phyloP scores from a whole-genome alignment of 2,888 invertebrate species.

The Diplolepis rosae region DNA sequence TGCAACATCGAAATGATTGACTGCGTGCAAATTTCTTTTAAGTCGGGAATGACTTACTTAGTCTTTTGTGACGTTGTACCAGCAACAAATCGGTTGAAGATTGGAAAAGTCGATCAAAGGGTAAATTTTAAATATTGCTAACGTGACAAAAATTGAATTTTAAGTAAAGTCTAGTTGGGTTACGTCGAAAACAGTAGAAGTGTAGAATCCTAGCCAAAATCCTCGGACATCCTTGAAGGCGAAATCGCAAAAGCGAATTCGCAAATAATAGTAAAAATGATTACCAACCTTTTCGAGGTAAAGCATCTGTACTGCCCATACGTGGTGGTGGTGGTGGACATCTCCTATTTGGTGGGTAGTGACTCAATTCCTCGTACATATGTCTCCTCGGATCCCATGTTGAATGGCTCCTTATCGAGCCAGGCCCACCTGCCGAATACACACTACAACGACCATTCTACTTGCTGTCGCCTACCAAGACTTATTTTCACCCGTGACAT shows the following conservation, averaged over 20 bases:
- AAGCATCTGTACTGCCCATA: constrained; percentile 76
- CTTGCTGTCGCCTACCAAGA: constrained; percentile 68
- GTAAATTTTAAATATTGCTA: not conserved
- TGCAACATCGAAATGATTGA: constrained; percentile 57
- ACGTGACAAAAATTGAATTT: not conserved
- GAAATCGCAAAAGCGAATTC: not conserved
- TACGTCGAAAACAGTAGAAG: not conserved
- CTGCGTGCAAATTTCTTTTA: constrained; percentile 14
- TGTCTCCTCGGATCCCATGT: constrained; percentile 94
- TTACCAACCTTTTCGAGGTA: constrained; percentile 72
- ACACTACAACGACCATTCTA: constrained; percentile 70
- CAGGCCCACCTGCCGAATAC: constrained; percentile 73
- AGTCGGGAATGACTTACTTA: constrained; percentile 11
- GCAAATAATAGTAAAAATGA: not conserved
- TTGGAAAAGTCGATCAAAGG: not conserved
- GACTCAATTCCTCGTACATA: constrained; percentile 91
- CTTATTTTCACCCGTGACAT: constrained; percentile 38
- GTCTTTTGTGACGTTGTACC: not conserved
- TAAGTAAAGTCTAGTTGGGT: not conserved
- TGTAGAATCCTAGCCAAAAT: not conserved
- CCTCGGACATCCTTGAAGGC: constrained; percentile 7
- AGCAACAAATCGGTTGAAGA: constrained; percentile 1
- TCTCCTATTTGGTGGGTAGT: constrained; percentile 75
- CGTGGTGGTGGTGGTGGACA: constrained; percentile 76
- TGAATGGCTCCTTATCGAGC: constrained; percentile 78